Base-by-base conservation (phyloP, 2,797 vertebrate genomes). In the Leuciscus waleckii region DNA sequence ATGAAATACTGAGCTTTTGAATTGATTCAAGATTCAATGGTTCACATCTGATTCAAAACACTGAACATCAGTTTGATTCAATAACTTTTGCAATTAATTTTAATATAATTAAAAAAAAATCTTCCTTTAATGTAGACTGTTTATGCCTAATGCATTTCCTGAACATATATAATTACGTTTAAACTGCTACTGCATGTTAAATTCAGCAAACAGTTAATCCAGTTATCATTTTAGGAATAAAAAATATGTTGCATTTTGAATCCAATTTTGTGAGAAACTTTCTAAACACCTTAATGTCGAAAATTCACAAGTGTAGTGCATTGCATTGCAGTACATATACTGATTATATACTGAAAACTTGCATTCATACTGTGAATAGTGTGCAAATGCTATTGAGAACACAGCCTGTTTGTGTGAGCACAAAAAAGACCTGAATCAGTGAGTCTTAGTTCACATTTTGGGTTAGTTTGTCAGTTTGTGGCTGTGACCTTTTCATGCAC, bases 401-500 rank as follows among this genome's bases (percentile, higher is more conserved):
- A 32, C 1, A 46, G 23, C 1, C 4, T 56, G 54, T 56, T 23
- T 56, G 8, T 23, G 19, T n/a, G 23, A 23, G 58, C 11, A 14
- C 4, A 26, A 63, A 63, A 9, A 63, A 35, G 35, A 1, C 23
- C 13, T 71, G 23, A 43, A 26, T 43, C 19, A 43, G 4, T 26
- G n/a, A 11, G 5, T 43, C 68, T 41, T 70, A 3, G 37, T 58
- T 26, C 5, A 14, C 10, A 14, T 29, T 16, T 29, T 63, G n/a
- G 58, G n/a, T 29, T 29, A 29, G 58, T 63, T 29, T 7, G 8
- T 56, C 35, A 89, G 86, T 88, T 87, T 89, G 87, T 91, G 87
- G 90, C 3, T 0, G 35, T 90, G 89, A 93, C 93, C 92, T 93
- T 94, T 94, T 89, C 84, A 86, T 4, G 61, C 90, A 86, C 85